Base-by-base conservation (phyloP, 2,113 vertebrate species). In the Pipa parva region DNA sequence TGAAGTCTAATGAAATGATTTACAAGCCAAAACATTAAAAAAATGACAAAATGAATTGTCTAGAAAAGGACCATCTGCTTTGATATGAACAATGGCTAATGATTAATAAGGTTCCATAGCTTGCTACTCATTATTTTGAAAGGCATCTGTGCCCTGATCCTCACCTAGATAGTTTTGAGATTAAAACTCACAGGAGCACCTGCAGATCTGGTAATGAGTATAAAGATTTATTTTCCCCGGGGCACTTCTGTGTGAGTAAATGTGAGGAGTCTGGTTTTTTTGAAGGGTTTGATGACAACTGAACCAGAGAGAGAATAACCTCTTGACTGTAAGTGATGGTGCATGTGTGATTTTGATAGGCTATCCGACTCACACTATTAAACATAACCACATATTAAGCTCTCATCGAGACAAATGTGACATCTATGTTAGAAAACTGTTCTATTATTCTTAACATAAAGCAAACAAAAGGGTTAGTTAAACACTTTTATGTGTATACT, bases 31-130 rank as follows among this genome's bases (percentile, higher is more conserved):
- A n/a, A n/a, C n/a, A n/a, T n/a, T n/a, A n/a, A n/a, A n/a, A n/a
- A n/a, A n/a, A n/a, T n/a, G n/a, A n/a, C n/a, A n/a, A n/a, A n/a
- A n/a, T n/a, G n/a, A n/a, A n/a, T n/a, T n/a, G n/a, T n/a, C n/a
- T n/a, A 65, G 26, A 65, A 65, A 10, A 65, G 20, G 25, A 2
- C 63, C 51, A 67, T 67, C 54, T 67, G 63, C 54, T 26, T 67
- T 58, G 24, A 46, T 58, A 18, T 58, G 17, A 67, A 67, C 63
- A 67, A 67, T 49, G 37, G 63, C 21, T 67, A 48, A 49, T 67
- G 57, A 67, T 67, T 58, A 67, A 49, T 55, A 67, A 58, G 22
- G 21, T 48, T 25, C 25, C 20, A 18, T 58, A 67, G 39, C 58
- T 58, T 15, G 20, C 20, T 24, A 28, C 49, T 67, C 57, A 33